Conservation (phyloP, 1,140 invertebrate genomes). For the Pachyrhynchus sulphureomaculatus region DNA sequence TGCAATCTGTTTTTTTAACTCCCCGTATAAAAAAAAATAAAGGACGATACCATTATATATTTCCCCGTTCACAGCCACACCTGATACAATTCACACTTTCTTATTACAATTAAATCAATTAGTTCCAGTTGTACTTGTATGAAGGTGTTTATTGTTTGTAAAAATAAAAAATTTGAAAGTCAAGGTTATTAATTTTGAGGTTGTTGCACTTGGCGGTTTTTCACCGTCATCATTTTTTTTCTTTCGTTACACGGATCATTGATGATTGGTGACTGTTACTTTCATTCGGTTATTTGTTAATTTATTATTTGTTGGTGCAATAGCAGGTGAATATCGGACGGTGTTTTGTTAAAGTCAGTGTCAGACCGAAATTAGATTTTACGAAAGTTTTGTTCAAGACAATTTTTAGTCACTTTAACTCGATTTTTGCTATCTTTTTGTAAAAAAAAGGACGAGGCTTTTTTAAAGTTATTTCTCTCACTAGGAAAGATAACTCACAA, state of each 20-base stretch:
- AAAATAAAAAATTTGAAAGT: constrained; percentile 25
- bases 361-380: too few species aligned
- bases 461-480: too few species aligned
- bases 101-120: constrained; percentile 7
- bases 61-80: too few species aligned
- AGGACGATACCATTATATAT: too few species aligned
- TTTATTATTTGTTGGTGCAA: neutral
- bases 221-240: neutral
- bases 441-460: too few species aligned
- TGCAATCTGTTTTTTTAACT: too few species aligned
- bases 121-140: neutral
- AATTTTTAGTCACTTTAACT: too few species aligned
- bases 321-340: neutral
- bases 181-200: constrained; percentile 17
- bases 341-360: neutral
- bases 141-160: constrained; percentile 2
- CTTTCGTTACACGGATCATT: constrained; percentile 8
- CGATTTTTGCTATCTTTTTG: too few species aligned
- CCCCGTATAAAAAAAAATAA: too few species aligned
- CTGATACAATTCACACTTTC: constrained; percentile 8
- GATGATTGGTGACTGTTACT: neutral
- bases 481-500: too few species aligned
- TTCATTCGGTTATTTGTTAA: constrained; percentile 1
- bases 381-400: too few species aligned
- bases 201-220: constrained; percentile 1